Evolutionary conservation across 2,888 invertebrate genomes (phyloP).

Genomic region (Nomada ruficornis): DNA sequence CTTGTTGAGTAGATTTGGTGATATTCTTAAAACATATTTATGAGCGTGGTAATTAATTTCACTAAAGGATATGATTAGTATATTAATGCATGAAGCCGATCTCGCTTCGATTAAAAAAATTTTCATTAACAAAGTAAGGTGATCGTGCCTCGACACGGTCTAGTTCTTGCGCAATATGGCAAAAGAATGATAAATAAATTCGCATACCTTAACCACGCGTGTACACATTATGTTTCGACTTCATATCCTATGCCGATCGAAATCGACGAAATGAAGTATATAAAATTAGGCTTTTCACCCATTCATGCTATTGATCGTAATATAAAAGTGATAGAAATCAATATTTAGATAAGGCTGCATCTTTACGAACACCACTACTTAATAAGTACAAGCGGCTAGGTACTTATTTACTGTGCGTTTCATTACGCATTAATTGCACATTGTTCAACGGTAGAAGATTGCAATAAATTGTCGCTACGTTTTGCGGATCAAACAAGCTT

Average conservation of each 20-base stretch:
- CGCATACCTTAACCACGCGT: neutral
- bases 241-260: neutral
- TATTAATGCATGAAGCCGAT: neutral
- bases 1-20: too few relatives aligned
- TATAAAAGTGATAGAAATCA: too few relatives aligned
- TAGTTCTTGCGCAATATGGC: neutral
- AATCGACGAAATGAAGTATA: too few relatives aligned
- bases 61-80: neutral
- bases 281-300: too few relatives aligned
- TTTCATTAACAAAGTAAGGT: neutral
- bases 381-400: too few relatives aligned
- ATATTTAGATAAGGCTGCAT: neutral
- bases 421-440: too few relatives aligned
- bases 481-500: neutral
- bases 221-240: neutral
- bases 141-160: neutral
- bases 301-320: too few relatives aligned
- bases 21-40: too few relatives aligned
- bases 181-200: neutral
- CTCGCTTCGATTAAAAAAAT: too few relatives aligned
- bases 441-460: too few relatives aligned
- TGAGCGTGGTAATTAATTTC: too few relatives aligned
- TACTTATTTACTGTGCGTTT: too few relatives aligned
- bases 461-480: neutral
- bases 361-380: neutral